Conservation (phyloP, 2,797 vertebrate species). For the Pitangus sulphuratus region DNA sequence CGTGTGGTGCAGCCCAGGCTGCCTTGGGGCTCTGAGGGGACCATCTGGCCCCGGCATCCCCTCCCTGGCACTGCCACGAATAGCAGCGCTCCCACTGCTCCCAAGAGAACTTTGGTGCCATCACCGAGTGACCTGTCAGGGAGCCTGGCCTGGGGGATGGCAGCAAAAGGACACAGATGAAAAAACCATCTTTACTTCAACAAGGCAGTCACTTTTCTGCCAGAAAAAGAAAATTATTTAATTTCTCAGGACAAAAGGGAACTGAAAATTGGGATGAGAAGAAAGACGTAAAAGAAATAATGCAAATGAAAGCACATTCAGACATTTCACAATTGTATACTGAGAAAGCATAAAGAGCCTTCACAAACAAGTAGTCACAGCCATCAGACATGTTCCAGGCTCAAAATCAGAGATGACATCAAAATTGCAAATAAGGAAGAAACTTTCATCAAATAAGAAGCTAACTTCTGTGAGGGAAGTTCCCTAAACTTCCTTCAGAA, state of each 20-base stretch:
- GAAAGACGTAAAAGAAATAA: slow-evolving; percentile 34
- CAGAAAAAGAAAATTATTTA: slow-evolving; percentile 14
- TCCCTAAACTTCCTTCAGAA: neutral
- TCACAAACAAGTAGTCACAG: neutral
- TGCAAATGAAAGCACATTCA: slow-evolving; percentile 21
- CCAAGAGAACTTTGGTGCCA: neutral
- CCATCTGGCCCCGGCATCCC: neutral
- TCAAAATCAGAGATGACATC: neutral
- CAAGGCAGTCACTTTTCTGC: neutral
- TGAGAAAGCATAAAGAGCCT: neutral
- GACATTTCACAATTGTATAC: slow-evolving; percentile 12
- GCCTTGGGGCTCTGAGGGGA: neutral
- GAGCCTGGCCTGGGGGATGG: neutral
- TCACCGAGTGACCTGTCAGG: neutral
- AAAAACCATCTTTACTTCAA: neutral
- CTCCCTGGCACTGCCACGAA: neutral
- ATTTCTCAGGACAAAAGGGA: slow-evolving; percentile 43
- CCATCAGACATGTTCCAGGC: neutral
- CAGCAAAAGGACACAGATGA: neutral
- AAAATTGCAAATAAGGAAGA: neutral
- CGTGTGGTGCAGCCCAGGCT: neutral
- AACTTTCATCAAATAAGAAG: neutral
- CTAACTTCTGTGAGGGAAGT: neutral
- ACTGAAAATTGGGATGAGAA: slow-evolving; percentile 29
- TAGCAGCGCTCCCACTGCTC: fast-evolving